Base-by-base conservation (phyloP, 2,113 vertebrate species). In the Urocynchramus pylzowi region DNA sequence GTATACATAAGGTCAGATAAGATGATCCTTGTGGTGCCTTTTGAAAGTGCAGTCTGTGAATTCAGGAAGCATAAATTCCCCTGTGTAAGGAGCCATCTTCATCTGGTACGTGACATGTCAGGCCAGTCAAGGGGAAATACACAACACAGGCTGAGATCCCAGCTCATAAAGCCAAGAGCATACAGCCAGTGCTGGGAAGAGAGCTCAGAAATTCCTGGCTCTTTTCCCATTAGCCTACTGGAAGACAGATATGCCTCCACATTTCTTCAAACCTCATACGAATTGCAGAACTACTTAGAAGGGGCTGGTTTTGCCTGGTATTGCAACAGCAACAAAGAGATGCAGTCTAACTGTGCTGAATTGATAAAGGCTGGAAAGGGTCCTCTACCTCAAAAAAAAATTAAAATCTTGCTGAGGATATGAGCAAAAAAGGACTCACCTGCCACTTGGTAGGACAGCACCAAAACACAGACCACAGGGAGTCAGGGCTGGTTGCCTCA, bases 181-280 rank as follows among this genome's bases (percentile, higher is more conserved):
- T 7, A 13, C 8, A 30, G 89, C 42, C 89, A 90, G 0, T 28
- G 56, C 86, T 92, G 89, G 76, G 89, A 90, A 90, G 47, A 84
- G 76, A 84, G 59, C 71, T 95, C 80, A 93, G 68, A 95, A 93
- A 95, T 92, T 89, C 91, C 94, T 91, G 96, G 89, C 80, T 87
- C 22, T 68, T 81, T 47, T 92, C 80, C 91, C 86, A 67, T 87
- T 74, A 84, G 33, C 59, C 79, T 87, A 67, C 73, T 93, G 76
- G 64, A 92, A 92, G 93, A 81, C 7, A 90, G 93, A 91, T 56
- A 90, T 90, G 47, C 83, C 24, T 84, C 64, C 42, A 74, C 44
- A 16, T 84, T 89, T 80, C 76, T 81, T 87, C 52, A 90, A 81
- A 89, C 80, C 44, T 70, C 54, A n/a, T 59, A 74, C 9, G 18